Conservation (phyloP, 2,113 vertebrate species). For the Sinosuthora webbiana region DNA sequence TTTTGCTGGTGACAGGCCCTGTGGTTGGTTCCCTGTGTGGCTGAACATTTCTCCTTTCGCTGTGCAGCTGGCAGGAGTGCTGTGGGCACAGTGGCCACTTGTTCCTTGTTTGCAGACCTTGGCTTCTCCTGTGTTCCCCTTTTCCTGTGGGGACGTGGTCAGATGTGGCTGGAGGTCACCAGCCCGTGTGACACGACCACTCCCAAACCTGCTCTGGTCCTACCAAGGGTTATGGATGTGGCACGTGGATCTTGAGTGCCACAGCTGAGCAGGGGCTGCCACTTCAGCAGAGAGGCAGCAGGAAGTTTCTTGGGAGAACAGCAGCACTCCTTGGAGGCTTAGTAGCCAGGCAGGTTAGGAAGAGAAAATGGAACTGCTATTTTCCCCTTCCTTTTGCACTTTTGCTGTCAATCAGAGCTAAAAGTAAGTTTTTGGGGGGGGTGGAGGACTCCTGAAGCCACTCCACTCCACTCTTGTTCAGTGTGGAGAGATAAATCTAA, state of each 20-base stretch:
- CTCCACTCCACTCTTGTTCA: background rate
- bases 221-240: background rate
- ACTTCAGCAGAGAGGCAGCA: background rate
- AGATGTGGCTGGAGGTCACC: background rate
- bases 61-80: background rate
- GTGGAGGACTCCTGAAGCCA: background rate
- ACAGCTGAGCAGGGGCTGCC: background rate
- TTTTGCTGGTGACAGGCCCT: background rate
- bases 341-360: background rate
- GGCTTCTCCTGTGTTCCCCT: background rate
- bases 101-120: background rate
- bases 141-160: background rate
- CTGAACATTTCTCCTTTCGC: background rate
- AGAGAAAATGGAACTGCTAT: background rate
- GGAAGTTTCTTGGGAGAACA: background rate
- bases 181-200: accelerated
- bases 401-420: background rate
- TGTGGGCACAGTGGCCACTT: background rate
- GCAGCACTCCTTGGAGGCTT: background rate
- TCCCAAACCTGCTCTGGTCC: background rate
- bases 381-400: background rate
- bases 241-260: accelerated
- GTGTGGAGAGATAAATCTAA: slow-evolving; percentile 49
- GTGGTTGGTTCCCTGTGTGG: background rate
- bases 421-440: background rate